Conservation (phyloP, 2,888 invertebrate genomes). For the Cryptocephalus primarius region DNA sequence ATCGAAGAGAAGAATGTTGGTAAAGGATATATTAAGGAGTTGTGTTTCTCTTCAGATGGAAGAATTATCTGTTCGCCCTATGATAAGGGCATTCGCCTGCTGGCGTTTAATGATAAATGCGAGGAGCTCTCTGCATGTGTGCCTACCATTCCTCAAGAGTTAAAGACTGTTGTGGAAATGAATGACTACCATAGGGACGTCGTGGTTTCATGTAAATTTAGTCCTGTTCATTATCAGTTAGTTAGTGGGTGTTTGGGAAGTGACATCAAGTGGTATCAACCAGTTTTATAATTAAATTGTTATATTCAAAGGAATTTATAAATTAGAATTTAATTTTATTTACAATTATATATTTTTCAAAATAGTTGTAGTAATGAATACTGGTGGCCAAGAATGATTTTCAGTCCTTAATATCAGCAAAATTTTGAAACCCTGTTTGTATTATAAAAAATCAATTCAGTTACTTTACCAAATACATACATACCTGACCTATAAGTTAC, state of each 20-base stretch:
- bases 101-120: conserved; percentile 68
- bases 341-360: too few relatives aligned
- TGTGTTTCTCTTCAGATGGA: conserved; percentile 85
- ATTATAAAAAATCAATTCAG: too few relatives aligned
- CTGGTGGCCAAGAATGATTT: too few relatives aligned
- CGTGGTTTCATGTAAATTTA: conserved; percentile 84
- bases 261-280: conserved; percentile 83
- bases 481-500: too few relatives aligned
- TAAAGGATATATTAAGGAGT: conserved; percentile 85
- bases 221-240: conserved; percentile 72
- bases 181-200: conserved; percentile 70
- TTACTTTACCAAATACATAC: too few relatives aligned
- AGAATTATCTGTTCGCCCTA: conserved; percentile 84
- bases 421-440: too few relatives aligned
- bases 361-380: too few relatives aligned
- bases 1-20: conserved; percentile 81
- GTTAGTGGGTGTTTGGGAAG: conserved; percentile 87
- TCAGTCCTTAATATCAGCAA: too few relatives aligned
- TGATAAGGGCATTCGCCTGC: conserved; percentile 72
- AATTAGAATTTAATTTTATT: too few relatives aligned
- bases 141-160: conserved; percentile 39
- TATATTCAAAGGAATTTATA: too few relatives aligned
- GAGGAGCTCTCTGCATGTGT: conserved; percentile 65
- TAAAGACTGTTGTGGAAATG: conserved; percentile 56
- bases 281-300: conserved; percentile 34